Evolutionary conservation across 2,888 invertebrate species (phyloP).

Genomic region (Drepana falcataria): DNA sequence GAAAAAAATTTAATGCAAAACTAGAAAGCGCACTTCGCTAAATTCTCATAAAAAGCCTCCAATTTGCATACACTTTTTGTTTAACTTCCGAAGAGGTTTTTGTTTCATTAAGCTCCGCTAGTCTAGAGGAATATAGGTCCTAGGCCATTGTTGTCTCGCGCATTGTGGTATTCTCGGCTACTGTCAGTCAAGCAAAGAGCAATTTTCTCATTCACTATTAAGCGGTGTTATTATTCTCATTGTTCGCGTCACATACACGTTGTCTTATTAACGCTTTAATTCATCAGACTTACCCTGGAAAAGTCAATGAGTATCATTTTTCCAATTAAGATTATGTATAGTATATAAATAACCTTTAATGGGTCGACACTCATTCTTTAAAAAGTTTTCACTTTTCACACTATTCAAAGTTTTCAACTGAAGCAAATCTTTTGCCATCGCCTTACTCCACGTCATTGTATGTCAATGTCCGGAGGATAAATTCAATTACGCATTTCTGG

Average conservation of each 20-base stretch:
- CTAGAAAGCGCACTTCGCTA: slow-evolving; percentile 9
- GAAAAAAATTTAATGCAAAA: slow-evolving; percentile 8
- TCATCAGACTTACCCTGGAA: slow-evolving; percentile 12
- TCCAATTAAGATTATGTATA: background rate
- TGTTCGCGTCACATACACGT: slow-evolving; percentile 60
- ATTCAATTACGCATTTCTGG: too few species aligned
- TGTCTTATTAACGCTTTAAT: slow-evolving; percentile 44
- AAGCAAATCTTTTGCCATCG: too few species aligned
- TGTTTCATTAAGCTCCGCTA: slow-evolving; percentile 58
- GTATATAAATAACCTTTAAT: too few species aligned
- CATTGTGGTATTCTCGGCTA: slow-evolving; percentile 62
- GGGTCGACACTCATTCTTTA: too few species aligned
- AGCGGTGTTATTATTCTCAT: slow-evolving; percentile 65
- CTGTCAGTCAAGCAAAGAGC: slow-evolving; percentile 66
- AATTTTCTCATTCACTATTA: slow-evolving; percentile 72
- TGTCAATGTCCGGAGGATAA: too few species aligned
- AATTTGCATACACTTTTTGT: slow-evolving; percentile 58
- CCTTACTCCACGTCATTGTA: too few species aligned
- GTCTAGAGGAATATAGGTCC: slow-evolving; percentile 61
- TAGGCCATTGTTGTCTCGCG: slow-evolving; percentile 58
- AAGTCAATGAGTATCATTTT: background rate
- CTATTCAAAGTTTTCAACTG: too few species aligned
- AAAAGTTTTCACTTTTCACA: too few species aligned
- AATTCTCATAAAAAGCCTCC: slow-evolving; percentile 26
- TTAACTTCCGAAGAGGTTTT: slow-evolving; percentile 53